Evolutionary conservation across 1,140 invertebrate genomes (phyloP).

Genomic region (Dendroctonus ponderosae): DNA sequence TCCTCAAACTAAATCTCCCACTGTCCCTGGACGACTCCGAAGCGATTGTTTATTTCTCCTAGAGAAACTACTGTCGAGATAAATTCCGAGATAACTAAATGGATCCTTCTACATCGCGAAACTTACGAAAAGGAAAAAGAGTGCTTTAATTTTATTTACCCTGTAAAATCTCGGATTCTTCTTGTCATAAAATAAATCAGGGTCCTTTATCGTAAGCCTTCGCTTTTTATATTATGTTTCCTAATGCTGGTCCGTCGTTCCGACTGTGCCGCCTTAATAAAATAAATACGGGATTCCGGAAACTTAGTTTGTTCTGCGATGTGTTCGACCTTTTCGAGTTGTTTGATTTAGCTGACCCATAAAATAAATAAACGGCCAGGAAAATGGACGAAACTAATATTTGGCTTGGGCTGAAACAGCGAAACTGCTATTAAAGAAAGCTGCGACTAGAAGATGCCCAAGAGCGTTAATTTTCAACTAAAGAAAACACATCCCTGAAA

Average conservation of each 20-base stretch:
- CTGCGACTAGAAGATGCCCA: no score
- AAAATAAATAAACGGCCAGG: conserved; percentile 18
- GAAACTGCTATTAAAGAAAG: background rate
- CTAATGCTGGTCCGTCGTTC: conserved; percentile 29
- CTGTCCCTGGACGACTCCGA: conserved; percentile 3
- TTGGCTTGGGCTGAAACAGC: background rate
- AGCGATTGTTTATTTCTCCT: conserved; percentile 31
- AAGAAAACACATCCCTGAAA: no score
- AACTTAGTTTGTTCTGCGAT: conserved; percentile 23
- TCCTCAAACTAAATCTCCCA: conserved; percentile 16
- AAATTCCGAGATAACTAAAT: conserved; percentile 34
- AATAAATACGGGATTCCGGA: conserved; percentile 33
- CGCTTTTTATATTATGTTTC: conserved; percentile 34
- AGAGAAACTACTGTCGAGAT: conserved; percentile 28
- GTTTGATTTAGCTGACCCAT: conserved; percentile 25
- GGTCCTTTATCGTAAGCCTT: conserved; percentile 29
- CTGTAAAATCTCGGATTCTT: conserved; percentile 34
- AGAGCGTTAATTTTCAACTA: no score
- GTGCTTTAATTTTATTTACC: conserved; percentile 35
- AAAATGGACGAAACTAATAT: conserved; percentile 12
- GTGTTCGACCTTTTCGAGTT: conserved; percentile 23
- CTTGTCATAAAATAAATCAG: conserved; percentile 34
- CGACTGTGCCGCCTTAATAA: conserved; percentile 29
- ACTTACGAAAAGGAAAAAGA: conserved; percentile 25
- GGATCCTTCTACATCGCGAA: conserved; percentile 33